Conservation (phyloP, 2,113 vertebrate species). For the Dipodomys merriami region DNA sequence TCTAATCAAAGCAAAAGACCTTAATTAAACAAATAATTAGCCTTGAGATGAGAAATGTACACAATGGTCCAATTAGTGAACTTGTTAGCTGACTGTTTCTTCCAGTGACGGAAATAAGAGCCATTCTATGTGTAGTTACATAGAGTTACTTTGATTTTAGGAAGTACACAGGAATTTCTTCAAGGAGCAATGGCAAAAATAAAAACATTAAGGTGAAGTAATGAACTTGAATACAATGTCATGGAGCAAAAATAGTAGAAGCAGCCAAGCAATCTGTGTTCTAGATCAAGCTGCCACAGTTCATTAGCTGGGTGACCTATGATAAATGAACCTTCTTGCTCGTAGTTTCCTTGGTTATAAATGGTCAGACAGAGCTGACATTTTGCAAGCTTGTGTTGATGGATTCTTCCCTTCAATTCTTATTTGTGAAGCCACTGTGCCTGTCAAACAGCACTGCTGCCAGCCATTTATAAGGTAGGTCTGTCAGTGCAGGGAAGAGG, state of each 20-base stretch:
- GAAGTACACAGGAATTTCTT: background rate
- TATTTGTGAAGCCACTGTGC: constrained; percentile 30
- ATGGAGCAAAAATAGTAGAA: background rate
- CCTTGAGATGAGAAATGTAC: constrained; percentile 41
- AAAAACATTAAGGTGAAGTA: background rate
- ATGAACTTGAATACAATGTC: background rate
- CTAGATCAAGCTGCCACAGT: background rate
- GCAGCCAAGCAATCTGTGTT: background rate
- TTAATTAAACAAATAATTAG: constrained; percentile 71
- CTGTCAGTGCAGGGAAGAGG: background rate
- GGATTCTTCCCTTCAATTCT: constrained; percentile 34
- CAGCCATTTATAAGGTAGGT: background rate
- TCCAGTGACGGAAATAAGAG: background rate
- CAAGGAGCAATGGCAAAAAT: constrained; percentile 10
- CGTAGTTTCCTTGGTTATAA: background rate
- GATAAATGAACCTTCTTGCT: background rate
- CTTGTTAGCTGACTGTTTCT: constrained; percentile 30
- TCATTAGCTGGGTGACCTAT: background rate
- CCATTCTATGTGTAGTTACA: background rate
- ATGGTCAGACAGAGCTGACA: background rate
- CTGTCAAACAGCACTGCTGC: constrained; percentile 50
- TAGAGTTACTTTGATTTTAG: background rate
- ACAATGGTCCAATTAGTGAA: constrained; percentile 34
- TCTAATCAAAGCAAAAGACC: constrained; percentile 60
- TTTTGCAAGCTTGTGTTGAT: background rate